phyloP scores from a whole-genome alignment of 1,140 invertebrate genomes.

The Pemphigus obesinymphae region DNA sequence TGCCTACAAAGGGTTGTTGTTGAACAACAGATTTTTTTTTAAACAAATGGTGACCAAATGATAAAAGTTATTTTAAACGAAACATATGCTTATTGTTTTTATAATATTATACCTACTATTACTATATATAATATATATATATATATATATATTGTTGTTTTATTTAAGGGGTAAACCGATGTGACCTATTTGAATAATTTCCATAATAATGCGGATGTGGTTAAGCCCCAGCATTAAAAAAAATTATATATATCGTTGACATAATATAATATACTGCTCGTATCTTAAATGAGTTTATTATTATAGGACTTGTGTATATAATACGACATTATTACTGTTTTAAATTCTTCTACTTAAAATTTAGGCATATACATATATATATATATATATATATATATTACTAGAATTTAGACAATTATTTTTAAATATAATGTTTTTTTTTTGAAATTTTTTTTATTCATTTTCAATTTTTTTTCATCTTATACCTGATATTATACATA shows the following conservation, averaged over 20 bases:
- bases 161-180: not conserved
- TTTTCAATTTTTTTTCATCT: too few relatives aligned
- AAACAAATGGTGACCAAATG: not conserved
- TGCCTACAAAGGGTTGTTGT: not conserved
- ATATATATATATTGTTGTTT: not conserved
- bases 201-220: slow-evolving; percentile 28
- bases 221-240: not conserved
- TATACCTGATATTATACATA: too few relatives aligned
- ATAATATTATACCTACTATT: not conserved
- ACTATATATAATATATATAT: too few relatives aligned
- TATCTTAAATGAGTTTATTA: slow-evolving; percentile 20
- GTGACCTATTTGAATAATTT: slow-evolving; percentile 36
- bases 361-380: not conserved
- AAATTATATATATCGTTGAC: not conserved
- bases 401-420: too few relatives aligned
- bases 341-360: slow-evolving; percentile 2
- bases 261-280: slow-evolving; percentile 13
- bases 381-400: too few relatives aligned
- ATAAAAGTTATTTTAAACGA: not conserved
- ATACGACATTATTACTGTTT: not conserved
- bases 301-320: not conserved
- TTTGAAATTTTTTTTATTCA: too few relatives aligned
- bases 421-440: too few relatives aligned
- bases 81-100: slow-evolving; percentile 19
- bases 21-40: not conserved